Base-by-base conservation (phyloP, 2,113 vertebrate species). In the Ochotona princeps region DNA sequence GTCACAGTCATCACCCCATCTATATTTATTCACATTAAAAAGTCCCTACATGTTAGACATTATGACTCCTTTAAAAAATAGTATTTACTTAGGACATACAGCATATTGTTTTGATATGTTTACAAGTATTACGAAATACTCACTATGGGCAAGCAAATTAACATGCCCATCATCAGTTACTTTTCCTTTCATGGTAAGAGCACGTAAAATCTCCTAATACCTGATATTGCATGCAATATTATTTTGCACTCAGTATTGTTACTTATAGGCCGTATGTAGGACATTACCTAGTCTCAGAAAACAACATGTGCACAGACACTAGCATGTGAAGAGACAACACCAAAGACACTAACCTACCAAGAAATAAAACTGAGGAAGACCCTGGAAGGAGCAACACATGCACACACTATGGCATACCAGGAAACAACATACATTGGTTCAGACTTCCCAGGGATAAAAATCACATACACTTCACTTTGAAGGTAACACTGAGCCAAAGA, bases 131-230 rank as follows among this genome's bases (percentile, higher is more conserved):
- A 69, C 38, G n/a, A 83, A 35, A 63, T 51, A 15, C 11, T 57
- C 57, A 67, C 28, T 82, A 35, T 35, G 38, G 38, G 82, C 44
- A 65, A 51, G 7, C 25, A 28, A 74, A 83, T 54, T 25, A 80
- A 51, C 18, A 38, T 72, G 72, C 28, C 12, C 13, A 65, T 54
- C 13, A 38, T 35, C 3, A 8, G 44, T 72, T 54, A 65, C 66
- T 63, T 63, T 78, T 61, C 47, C 38, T 38, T 86, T 32, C 35
- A 28, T 74, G 38, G 8, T 51, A 72, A 81, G 51, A 80, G 23
- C 30, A 86, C 11, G 65, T 92, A 38, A 86, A 92, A 51, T 87
- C 35, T 61, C n/a, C n/a, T n/a, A n/a, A n/a, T n/a, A n/a, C n/a
- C n/a, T n/a, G n/a, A n/a, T n/a, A n/a, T n/a, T n/a, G n/a, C n/a